Base-by-base conservation (phyloP, 2,113 vertebrate genomes). In the Hemiprocne comata region DNA sequence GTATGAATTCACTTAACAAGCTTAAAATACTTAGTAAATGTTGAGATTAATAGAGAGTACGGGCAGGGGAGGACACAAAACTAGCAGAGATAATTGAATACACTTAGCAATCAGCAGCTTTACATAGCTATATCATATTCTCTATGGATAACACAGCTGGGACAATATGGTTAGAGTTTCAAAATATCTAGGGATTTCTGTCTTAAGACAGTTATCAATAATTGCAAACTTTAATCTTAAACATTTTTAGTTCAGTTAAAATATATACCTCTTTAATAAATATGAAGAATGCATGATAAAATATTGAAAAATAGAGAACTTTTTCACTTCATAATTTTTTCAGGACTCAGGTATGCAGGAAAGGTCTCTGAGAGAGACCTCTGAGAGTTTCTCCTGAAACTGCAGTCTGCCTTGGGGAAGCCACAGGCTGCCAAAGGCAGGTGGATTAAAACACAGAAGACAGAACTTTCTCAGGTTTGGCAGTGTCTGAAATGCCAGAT, bases 11-110 rank as follows among this genome's bases (percentile, higher is more conserved):
- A 44, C 85, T 90, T 85, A 89, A 80, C 21, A 61, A 58, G 48
- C 72, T 90, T 94, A 81, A 95, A 97, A 85, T 96, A 92, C 87
- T 93, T 94, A 89, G 75, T 65, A 89, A 89, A 62, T 5, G 6
- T 46, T 74, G 69, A 73, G 74, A 58, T 54, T 61, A 90, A 90
- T 70, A 36, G 84, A 75, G 53, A 73, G 46, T 76, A 75, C 42
- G 58, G 65, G 77, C 8, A 58, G 6, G 17, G 26, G 28, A 25
- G 7, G 29, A 24, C 13, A 77, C 38, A 90, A 89, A 92, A 85
- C 66, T 51, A 91, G 54, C n/a, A 69, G 40, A 87, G 57, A 79
- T 84, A 90, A 89, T 73, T 85, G 67, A 86, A 92, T 67, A 91
- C 44, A 54, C 31, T 94, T 71, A 81, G 61, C 89, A 92, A n/a